Evolutionary conservation across 2,113 vertebrate species (phyloP), one percentile per base, ranked within the genome.

Genomic region (Cisticola juncidis): DNA sequence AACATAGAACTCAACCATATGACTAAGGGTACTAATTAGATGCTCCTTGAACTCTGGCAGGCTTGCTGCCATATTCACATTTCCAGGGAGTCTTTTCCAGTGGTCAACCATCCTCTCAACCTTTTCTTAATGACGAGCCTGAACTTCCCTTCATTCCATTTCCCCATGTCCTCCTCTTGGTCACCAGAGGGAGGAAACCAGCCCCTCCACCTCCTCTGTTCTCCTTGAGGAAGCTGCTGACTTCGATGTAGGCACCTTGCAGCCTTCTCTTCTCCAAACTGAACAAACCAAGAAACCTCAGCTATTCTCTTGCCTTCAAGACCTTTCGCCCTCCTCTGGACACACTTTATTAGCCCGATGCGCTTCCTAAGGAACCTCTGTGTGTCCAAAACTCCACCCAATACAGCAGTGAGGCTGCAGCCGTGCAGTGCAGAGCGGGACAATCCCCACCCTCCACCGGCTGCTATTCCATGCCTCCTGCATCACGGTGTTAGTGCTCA

Each of bases 401-500:
- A 3, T 35, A 29, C 11, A 2, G 3, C 38, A 5, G 10, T 38
- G 9, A 18, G 13, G 17, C 4, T 4, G 2, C 20, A 56, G 10
- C 1, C 0, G 31, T 48, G 31, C 42, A 38, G 5, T 23, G 18
- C 4, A 20, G 36, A 51, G 15, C 9, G 6, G 18, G 19, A 15
- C 13, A 83, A 26, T 33, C 11, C 35, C 3, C 0, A 10, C 4
- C 10, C 11, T 76, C 1, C 5, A 17, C 6, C 0, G 0, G 8
- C 25, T 84, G 23, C 11, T 4, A 15, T 51, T 26, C 20, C 6
- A 0, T 85, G 23, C 12, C 25, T 72, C 1, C 1, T 58, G 14
- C 2, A 40, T 7, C 3, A 19, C 5, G 11, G 38, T 38, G 38
- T 9, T 38, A 38, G 38, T 38, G 38, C 11, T 38, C 38, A 38